A percentile compares a stretch with the other conserved stretches of the same genome.
Evolutionary conservation across 1,140 invertebrate species (phyloP).

Genomic region (Tachypleus tridentatus): DNA sequence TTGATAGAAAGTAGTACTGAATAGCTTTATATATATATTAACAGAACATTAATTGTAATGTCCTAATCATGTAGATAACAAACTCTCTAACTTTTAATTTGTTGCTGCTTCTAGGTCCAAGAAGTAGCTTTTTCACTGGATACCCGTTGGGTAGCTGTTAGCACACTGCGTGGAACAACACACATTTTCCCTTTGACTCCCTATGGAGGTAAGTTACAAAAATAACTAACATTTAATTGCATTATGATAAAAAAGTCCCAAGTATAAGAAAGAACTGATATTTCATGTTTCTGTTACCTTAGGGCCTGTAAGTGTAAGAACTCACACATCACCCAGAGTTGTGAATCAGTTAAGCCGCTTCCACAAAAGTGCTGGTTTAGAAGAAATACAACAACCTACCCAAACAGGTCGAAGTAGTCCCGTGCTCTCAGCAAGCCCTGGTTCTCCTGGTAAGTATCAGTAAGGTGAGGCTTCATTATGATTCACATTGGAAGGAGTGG

Average conservation of each 20-base stretch:
- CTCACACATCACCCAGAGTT: slow-evolving; percentile 81
- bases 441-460: slow-evolving; percentile 28
- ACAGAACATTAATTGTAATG: too few species aligned
- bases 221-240: not conserved
- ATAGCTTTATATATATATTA: too few species aligned
- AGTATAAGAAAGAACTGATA: not conserved
- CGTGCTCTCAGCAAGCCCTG: slow-evolving; percentile 44
- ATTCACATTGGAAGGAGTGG: too few species aligned
- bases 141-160: slow-evolving; percentile 88
- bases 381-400: slow-evolving; percentile 36
- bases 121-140: slow-evolving; percentile 77
- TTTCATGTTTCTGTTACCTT: slow-evolving; percentile 4
- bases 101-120: slow-evolving; percentile 38
- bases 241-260: not conserved
- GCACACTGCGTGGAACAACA: slow-evolving; percentile 87
- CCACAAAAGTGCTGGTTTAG: slow-evolving; percentile 85
- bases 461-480: too few species aligned
- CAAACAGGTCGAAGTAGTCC: slow-evolving; percentile 62
- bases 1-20: too few species aligned
- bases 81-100: too few species aligned
- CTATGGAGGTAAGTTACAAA: slow-evolving; percentile 58
- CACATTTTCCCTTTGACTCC: slow-evolving; percentile 94
- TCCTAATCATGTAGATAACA: too few species aligned
- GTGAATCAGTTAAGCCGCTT: slow-evolving; percentile 89
- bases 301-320: slow-evolving; percentile 70